Conservation (phyloP, 2,113 vertebrate genomes). For the Ranitomeya imitator region DNA sequence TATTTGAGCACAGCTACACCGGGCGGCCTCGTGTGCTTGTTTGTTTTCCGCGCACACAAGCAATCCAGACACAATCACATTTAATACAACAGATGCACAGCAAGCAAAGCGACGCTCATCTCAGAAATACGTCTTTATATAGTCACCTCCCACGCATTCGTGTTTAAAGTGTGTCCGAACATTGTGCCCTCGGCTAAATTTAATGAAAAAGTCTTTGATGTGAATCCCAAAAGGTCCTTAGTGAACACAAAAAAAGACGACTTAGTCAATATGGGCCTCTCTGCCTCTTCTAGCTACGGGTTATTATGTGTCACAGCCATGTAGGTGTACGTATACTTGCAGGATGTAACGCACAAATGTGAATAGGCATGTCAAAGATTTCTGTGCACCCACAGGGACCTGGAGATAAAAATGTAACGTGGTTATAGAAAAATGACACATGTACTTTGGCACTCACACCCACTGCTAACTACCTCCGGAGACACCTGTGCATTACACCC, state of each 20-base stretch:
- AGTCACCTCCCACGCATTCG: neutral
- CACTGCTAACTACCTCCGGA: conserved; percentile 4
- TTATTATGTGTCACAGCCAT: conserved; percentile 43
- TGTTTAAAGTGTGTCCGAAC: neutral
- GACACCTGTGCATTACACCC: conserved; percentile 33
- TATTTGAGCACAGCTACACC: neutral
- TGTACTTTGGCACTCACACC: conserved; percentile 31
- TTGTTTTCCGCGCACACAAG: neutral
- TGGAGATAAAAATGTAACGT: neutral
- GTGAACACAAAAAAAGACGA: neutral
- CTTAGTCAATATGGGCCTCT: conserved; percentile 19
- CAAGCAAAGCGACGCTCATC: neutral
- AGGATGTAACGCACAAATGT: neutral
- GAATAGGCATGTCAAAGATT: neutral
- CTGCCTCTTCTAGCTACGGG: conserved; percentile 28
- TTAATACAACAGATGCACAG: neutral
- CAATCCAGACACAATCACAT: neutral
- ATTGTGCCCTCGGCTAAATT: neutral
- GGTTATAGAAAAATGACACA: conserved; percentile 30
- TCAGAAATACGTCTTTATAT: neutral
- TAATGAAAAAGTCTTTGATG: neutral
- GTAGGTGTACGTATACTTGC: conserved; percentile 34
- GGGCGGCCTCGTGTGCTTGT: neutral
- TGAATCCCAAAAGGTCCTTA: neutral
- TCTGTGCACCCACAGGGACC: neutral